phyloP scores from a whole-genome alignment of 2,797 vertebrate genomes.

The Sarcophilus harrisii region DNA sequence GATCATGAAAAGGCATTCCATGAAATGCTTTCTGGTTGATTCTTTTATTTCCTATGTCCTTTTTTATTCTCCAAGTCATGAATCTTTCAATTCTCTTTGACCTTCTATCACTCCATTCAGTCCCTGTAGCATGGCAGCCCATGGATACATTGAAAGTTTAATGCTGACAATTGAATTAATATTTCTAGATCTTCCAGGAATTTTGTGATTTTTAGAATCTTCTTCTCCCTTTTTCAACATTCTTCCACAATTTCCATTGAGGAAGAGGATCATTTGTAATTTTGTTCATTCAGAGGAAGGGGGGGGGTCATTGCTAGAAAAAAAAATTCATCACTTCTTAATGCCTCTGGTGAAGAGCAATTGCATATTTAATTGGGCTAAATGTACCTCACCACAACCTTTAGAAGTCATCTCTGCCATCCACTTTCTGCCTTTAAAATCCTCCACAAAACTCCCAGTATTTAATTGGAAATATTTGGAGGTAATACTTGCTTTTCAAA shows the following conservation, averaged over 20 bases:
- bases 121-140: background rate
- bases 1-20: background rate
- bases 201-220: background rate
- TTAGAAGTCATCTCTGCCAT: background rate
- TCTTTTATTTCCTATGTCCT: background rate
- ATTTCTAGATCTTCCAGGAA: background rate
- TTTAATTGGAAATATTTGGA: background rate
- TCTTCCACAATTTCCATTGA: background rate
- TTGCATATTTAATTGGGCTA: background rate
- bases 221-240: background rate
- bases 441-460: background rate
- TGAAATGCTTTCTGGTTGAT: background rate
- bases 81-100: background rate
- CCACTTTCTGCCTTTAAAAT: background rate
- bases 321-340: background rate
- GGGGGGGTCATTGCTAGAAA: background rate
- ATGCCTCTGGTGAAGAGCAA: background rate
- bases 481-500: background rate
- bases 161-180: background rate
- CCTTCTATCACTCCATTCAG: background rate
- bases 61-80: background rate
- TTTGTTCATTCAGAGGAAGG: background rate
- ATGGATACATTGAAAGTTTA: background rate
- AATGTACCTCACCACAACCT: background rate
- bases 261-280: background rate